phyloP scores from a whole-genome alignment of 2,113 vertebrate species.

The Xenus cinereus region DNA sequence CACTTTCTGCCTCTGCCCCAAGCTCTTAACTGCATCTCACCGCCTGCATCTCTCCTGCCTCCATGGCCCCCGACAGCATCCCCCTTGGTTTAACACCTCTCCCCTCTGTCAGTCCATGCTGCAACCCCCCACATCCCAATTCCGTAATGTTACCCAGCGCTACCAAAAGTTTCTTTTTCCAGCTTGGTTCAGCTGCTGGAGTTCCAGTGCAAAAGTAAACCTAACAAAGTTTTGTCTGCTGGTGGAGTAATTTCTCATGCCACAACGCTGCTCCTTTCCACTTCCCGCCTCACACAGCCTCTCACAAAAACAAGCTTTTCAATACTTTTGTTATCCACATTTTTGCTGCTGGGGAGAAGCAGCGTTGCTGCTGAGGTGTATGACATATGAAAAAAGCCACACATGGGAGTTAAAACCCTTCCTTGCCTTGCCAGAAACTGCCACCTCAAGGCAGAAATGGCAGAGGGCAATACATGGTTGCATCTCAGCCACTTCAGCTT shows the following conservation, averaged over 20 bases:
- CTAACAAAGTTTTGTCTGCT: not conserved
- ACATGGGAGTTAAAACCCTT: not conserved
- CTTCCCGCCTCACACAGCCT: not conserved
- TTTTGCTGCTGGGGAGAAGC: not conserved
- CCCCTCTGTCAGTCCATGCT: not conserved
- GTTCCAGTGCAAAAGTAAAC: not conserved
- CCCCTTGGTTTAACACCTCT: not conserved
- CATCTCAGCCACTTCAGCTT: not conserved
- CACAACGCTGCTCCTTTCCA: not conserved
- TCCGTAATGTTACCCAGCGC: fast-evolving
- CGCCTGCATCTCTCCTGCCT: not conserved
- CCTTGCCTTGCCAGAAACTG: not conserved
- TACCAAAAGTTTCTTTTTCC: not conserved
- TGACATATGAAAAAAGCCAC: not conserved
- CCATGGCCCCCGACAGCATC: not conserved
- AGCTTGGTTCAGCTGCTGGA: not conserved
- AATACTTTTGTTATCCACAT: fast-evolving
- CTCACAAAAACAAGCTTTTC: not conserved
- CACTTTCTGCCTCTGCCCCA: not conserved
- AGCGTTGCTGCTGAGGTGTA: not conserved
- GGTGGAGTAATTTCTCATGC: not conserved
- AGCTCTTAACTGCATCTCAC: not conserved
- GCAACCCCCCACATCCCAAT: not conserved
- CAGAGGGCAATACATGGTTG: not conserved
- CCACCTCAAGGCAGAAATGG: not conserved